Conservation (phyloP, 1,140 invertebrate species). For the Aphis gossypii region DNA sequence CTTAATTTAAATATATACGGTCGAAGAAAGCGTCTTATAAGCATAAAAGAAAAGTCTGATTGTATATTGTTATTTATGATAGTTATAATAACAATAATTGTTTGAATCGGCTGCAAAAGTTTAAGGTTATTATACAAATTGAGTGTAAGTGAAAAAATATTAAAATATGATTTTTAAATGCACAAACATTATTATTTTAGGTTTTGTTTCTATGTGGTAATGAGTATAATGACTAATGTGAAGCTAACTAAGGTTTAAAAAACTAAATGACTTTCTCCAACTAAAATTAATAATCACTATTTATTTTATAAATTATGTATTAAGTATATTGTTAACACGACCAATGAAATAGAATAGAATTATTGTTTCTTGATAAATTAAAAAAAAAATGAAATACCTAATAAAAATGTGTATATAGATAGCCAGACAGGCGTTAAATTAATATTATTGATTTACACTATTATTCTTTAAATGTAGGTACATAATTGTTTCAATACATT, state of each 20-base stretch:
- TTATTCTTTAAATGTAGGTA: background rate
- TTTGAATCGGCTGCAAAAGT: background rate
- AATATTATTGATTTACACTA: background rate
- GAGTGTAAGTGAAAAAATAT: background rate
- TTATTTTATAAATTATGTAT: background rate
- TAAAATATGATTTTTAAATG: background rate
- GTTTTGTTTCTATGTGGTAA: background rate
- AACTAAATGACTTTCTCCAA: background rate
- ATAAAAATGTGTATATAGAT: background rate
- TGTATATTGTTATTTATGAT: background rate
- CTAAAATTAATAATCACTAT: background rate
- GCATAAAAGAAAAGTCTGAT: background rate
- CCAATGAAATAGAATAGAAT: background rate
- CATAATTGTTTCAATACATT: background rate
- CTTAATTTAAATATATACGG: constrained; percentile 23
- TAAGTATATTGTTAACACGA: background rate
- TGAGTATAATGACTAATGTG: background rate
- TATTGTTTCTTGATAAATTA: background rate
- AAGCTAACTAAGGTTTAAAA: background rate
- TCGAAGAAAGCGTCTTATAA: background rate
- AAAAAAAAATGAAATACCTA: background rate
- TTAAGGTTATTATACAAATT: background rate
- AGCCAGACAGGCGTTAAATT: background rate
- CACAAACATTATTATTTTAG: background rate
- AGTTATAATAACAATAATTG: background rate